Base-by-base conservation (phyloP, 2,888 invertebrate species). In the Pristionchus entomophagus region DNA sequence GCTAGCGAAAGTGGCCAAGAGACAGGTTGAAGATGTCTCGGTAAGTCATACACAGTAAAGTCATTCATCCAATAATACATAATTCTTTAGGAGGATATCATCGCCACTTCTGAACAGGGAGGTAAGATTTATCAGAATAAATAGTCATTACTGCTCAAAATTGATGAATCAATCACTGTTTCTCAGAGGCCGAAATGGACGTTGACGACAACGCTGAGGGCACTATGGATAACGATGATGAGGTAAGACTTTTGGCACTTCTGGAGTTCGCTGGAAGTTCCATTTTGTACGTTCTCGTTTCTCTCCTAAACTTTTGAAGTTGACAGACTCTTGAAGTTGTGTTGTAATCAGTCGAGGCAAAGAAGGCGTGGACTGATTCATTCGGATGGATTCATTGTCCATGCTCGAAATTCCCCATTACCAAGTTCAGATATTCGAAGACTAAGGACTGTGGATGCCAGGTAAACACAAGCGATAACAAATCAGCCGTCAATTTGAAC, bases 361-460 rank as follows among this genome's bases (percentile, higher is more conserved):
- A 19, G n/a, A 1, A 73, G 14, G 17, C 73, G 6, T 73, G 38
- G 41, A 32, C 49, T 6, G 81, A 81, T n/a, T 32, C 19, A 5
- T 56, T 81, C 38, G 81, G 81, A 81, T 81, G 81, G 81, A 81
- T 56, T 10, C 81, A 81, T 26, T 81, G 38, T 38, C 56, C 81
- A 26, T 81, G 81, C 56, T 56, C 56, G 59, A 53, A 81, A n/a
- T 81, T 56, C 38, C 53, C 53, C 56, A 81, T 81, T 14, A 22
- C 35, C 35, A 81, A 81, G 41, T 29, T 22, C 35, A 49, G 81
- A 35, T 81, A 35, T n/a, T 4, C 32, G 12, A 14, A 56, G n/a
- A 41, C 53, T 6, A 81, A 56, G 17, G 41, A 81, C 12, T 81
- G 81, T 56, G 81, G 81, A 26, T 81, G 81, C 59, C 8, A 81